These are phyloP conservation scores for Oscheius sp. DNA, from an alignment of 2,888 invertebrate species.

Conservation along the genomic window DNA sequence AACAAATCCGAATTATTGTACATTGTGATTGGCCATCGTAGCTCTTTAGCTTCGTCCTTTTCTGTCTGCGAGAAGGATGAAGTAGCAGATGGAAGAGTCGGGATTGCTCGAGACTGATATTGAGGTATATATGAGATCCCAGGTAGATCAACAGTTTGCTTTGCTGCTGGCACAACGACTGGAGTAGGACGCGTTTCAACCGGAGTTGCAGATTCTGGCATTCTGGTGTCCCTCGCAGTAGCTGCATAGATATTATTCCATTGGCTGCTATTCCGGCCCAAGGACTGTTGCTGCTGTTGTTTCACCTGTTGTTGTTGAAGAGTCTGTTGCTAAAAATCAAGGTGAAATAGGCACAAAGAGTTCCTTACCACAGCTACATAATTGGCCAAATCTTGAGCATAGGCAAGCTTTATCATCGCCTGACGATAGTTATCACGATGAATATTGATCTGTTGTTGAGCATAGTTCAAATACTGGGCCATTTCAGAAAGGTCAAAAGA, in stretches of 20 bases:
- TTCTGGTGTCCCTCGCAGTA: too few relatives aligned
- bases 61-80: not conserved
- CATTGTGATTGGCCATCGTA: not conserved
- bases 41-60: not conserved
- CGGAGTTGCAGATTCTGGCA: too few relatives aligned
- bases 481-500: not conserved
- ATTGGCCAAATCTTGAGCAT: too few relatives aligned
- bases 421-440: not conserved
- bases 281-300: too few relatives aligned
- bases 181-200: too few relatives aligned
- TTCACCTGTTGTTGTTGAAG: too few relatives aligned
- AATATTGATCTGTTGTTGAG: not conserved
- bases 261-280: too few relatives aligned
- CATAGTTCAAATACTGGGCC: not conserved
- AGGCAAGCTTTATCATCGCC: not conserved
- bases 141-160: not conserved
- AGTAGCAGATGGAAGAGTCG: not conserved
- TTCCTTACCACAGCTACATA: not conserved
- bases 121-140: constrained; percentile 15
- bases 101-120: not conserved
- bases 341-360: not conserved
- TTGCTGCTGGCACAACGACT: too few relatives aligned
- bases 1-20: not conserved
- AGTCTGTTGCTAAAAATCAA: too few relatives aligned
- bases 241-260: too few relatives aligned